Percentiles rank a stretch among this genome's conserved stretches.
Evolutionary conservation across 2,113 vertebrate genomes (phyloP).

Genomic region (Spea bombifrons): DNA sequence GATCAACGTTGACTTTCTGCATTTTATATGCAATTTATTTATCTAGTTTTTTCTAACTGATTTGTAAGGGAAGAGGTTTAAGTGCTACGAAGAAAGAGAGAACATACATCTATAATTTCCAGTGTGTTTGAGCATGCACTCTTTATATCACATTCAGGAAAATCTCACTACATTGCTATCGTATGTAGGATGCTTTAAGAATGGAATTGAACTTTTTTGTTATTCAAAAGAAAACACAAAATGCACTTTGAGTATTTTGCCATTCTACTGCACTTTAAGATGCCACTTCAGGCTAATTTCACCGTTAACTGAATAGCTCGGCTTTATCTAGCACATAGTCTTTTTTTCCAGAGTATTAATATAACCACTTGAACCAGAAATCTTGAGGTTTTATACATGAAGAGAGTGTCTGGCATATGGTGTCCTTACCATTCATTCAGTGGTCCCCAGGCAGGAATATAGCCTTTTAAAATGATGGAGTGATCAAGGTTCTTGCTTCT

Average conservation of each 20-base stretch:
- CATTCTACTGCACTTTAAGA: conserved; percentile 34
- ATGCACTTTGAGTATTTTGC: conserved; percentile 14
- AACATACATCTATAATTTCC: too few species aligned
- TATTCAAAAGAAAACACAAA: not conserved
- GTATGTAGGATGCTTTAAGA: too few species aligned
- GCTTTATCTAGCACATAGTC: conserved; percentile 9
- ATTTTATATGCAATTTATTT: too few species aligned
- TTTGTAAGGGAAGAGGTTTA: not conserved
- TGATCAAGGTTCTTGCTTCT: conserved; percentile 58
- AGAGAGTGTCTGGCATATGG: conserved; percentile 23
- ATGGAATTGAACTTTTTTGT: too few species aligned
- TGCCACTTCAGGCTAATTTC: conserved; percentile 36
- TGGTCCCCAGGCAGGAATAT: conserved; percentile 56
- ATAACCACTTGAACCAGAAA: conserved; percentile 15
- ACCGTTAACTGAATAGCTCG: conserved; percentile 26
- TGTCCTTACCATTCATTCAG: conserved; percentile 49
- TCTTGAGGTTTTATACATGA: conserved; percentile 44
- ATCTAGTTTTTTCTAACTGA: not conserved
- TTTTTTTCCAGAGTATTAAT: conserved; percentile 29
- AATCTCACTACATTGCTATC: too few species aligned
- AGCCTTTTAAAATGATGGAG: conserved; percentile 58
- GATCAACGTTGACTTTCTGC: too few species aligned
- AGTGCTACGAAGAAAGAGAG: not conserved
- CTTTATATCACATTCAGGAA: too few species aligned
- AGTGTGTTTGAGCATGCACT: too few species aligned